Evolutionary conservation across 2,797 vertebrate species (phyloP).

Genomic region (Arnoldichthys spilopterus): DNA sequence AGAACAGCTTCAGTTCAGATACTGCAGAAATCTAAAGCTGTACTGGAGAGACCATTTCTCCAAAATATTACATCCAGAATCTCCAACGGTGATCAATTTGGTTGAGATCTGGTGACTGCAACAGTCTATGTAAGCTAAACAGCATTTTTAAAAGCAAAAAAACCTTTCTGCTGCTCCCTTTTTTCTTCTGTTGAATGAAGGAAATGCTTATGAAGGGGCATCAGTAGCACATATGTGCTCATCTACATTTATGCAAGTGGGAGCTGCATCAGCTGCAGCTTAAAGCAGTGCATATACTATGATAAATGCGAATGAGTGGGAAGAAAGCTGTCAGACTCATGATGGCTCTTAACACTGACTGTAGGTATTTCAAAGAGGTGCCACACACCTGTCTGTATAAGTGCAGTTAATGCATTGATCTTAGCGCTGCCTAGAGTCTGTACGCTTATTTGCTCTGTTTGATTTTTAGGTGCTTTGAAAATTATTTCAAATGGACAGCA

Average conservation of each 20-base stretch:
- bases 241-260: background rate
- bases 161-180: background rate
- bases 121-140: background rate
- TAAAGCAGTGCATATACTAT: slow-evolving; percentile 12
- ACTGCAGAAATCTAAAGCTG: background rate
- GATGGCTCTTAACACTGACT: slow-evolving; percentile 4
- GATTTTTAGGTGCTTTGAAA: slow-evolving; percentile 30
- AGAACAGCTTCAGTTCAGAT: background rate
- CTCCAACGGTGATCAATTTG: background rate
- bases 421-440: slow-evolving; percentile 11
- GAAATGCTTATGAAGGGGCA: background rate
- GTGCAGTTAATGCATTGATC: slow-evolving; percentile 14
- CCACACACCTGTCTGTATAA: slow-evolving; percentile 16
- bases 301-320: slow-evolving; percentile 1
- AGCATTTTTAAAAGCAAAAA: background rate
- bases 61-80: background rate
- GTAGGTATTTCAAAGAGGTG: slow-evolving; percentile 8
- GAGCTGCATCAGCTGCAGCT: slow-evolving; percentile 15
- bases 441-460: slow-evolving; percentile 33
- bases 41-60: background rate
- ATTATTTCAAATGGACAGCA: slow-evolving; percentile 28
- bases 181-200: background rate
- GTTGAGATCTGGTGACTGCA: background rate
- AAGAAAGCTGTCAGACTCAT: slow-evolving; percentile 5
- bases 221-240: background rate